Conservation (phyloP, 2,888 invertebrate genomes). For the Rhopalosiphum nymphaeae region DNA sequence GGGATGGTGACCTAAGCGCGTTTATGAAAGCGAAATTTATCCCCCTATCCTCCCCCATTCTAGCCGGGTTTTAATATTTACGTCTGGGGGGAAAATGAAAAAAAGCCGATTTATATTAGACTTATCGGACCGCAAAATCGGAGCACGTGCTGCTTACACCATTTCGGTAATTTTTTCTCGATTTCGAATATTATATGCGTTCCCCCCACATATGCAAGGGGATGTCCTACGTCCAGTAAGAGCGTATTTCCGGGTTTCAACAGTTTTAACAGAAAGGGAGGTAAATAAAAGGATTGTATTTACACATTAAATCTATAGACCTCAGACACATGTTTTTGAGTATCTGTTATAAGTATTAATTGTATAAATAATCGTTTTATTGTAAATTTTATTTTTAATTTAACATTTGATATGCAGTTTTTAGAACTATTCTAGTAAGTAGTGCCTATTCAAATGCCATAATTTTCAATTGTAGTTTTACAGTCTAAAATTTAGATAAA, state of each 20-base stretch:
- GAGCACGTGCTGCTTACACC: conserved; percentile 63
- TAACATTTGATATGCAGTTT: not conserved
- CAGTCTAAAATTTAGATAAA: too few relatives aligned
- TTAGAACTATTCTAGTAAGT: not conserved
- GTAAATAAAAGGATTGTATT: conserved; percentile 48
- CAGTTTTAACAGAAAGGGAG: conserved; percentile 16
- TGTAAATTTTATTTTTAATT: conserved; percentile 17
- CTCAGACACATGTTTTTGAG: conserved; percentile 12
- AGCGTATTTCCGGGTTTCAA: conserved; percentile 56
- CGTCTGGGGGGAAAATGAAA: conserved; percentile 36
- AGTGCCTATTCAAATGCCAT: not conserved
- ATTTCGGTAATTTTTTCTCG: conserved; percentile 59
- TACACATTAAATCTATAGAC: not conserved
- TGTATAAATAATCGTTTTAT: conserved; percentile 7
- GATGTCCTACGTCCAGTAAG: conserved; percentile 36
- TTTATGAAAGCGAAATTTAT: conserved; percentile 48
- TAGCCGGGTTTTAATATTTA: conserved; percentile 36
- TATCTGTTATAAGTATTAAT: conserved; percentile 10
- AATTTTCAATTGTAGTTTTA: not conserved
- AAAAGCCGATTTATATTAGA: conserved; percentile 63
- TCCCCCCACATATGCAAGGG: conserved; percentile 11
- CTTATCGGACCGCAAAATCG: conserved; percentile 64
- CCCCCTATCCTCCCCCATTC: conserved; percentile 31
- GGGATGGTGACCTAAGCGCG: conserved; percentile 42
- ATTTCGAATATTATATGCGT: conserved; percentile 50